These are phyloP conservation scores for Oreochromis tanganicae DNA, from an alignment of 2,113 vertebrate genomes.

Conservation along the genomic window DNA sequence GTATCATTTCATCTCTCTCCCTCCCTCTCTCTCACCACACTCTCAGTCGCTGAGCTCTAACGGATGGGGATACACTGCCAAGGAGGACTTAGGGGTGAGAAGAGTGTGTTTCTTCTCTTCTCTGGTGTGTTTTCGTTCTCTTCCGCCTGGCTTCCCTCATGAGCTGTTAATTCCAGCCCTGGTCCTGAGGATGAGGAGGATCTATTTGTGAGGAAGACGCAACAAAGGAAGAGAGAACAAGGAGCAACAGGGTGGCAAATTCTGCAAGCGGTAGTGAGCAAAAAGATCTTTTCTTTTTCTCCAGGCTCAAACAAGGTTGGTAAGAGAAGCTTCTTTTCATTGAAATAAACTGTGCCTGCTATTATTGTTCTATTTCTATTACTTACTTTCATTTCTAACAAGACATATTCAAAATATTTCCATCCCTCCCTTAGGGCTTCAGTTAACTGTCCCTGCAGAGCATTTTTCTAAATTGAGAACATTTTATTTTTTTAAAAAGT, in stretches of 20 bases:
- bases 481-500: not conserved
- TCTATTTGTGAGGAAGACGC: constrained; percentile 48
- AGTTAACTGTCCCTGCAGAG: not conserved
- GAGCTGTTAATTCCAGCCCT: constrained; percentile 41
- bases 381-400: not conserved
- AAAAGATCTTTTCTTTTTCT: constrained; percentile 22
- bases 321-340: constrained; percentile 22
- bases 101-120: constrained; percentile 54
- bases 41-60: constrained; percentile 46
- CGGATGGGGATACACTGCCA: constrained; percentile 61
- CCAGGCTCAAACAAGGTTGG: constrained; percentile 46
- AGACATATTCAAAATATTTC: not conserved
- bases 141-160: constrained; percentile 41
- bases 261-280: constrained; percentile 24
- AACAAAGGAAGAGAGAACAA: constrained; percentile 43
- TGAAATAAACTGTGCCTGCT: constrained; percentile 4
- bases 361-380: not conserved
- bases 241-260: constrained; percentile 63
- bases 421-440: not conserved
- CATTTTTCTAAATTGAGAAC: not conserved
- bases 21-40: constrained; percentile 17
- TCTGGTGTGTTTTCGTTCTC: constrained; percentile 38
- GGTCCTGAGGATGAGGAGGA: constrained; percentile 49
- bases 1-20: constrained; percentile 41
- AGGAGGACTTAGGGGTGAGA: constrained; percentile 51